Base-by-base conservation (phyloP, 1,140 invertebrate species). In the Lucilia sericata region DNA sequence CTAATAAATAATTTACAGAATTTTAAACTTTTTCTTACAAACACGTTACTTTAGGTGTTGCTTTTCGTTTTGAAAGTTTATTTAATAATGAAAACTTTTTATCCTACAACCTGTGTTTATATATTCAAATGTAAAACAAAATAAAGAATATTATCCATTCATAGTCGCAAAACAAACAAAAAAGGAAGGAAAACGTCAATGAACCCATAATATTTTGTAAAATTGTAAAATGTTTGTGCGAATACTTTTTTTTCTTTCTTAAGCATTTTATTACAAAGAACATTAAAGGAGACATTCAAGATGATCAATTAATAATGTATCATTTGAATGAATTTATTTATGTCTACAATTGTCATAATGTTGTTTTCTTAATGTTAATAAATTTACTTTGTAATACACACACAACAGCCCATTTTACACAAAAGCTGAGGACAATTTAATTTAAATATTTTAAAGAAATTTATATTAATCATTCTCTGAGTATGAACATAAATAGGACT, bases 221-320 rank as follows among this genome's bases (percentile, higher is more conserved):
- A 55, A 55, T 12, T n/a, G 9, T 12, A 55, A 55, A 55, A 55
- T 70, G 42, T 42, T 42, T 42, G 42, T 42, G 42, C 5, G 5
- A 42, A 42, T 8, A 8, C n/a, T n/a, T 60, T 60, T 8, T 60
- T 60, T 60, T 60, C n/a, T 70, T 70, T 70, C n/a, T 21, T 9
- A 19, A 70, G 21, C 10, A 70, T 70, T 70, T 30, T 30, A 30
- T 30, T 70, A 25, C 65, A 70, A 70, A 70, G 65, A 70, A 70
- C 21, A 25, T 70, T 60, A 17, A 70, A 70, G 8, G 19, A 70
- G 19, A 21, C 65, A 70, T 19, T 70, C n/a, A 21, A 70, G 21
- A 70, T 70, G 21, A 70, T 70, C 21, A 70, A 70, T 70, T 70
- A 70, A 25, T 70, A 70, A 21, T 21, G n/a, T 70, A 70, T 70